These are phyloP conservation scores for Amblyteles armatorius DNA, from an alignment of 2,888 invertebrate genomes.

Conservation along the genomic window DNA sequence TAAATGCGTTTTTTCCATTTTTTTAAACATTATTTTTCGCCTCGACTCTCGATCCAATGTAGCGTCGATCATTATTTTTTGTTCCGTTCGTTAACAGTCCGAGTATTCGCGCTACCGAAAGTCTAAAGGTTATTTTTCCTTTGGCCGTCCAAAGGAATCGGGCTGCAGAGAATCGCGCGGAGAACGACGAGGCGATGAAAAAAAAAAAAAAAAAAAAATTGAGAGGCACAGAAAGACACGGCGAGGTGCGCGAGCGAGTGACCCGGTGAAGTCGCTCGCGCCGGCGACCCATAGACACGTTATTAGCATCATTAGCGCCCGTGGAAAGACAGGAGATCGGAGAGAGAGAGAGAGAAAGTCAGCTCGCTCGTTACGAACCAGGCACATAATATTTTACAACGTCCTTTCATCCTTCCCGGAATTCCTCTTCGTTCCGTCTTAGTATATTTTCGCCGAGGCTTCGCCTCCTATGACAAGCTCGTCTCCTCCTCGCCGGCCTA, in stretches of 20 bases:
- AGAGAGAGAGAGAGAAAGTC: slow-evolving; percentile 14
- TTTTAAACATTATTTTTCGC: background rate
- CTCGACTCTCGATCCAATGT: background rate
- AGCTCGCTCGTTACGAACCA: slow-evolving; percentile 30
- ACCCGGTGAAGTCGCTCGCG: slow-evolving; percentile 19
- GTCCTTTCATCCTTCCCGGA: slow-evolving; percentile 43
- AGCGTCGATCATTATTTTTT: slow-evolving; percentile 30
- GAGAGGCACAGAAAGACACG: slow-evolving; percentile 21
- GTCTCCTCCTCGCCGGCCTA: slow-evolving; percentile 6
- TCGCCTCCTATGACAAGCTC: slow-evolving; percentile 5
- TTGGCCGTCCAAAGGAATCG: background rate
- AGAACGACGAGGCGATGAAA: slow-evolving; percentile 1
- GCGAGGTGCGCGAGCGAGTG: slow-evolving; percentile 17
- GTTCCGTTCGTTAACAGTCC: slow-evolving; percentile 34
- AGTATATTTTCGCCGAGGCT: slow-evolving; percentile 12
- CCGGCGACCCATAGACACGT: slow-evolving; percentile 26
- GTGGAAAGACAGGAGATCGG: background rate
- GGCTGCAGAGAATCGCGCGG: background rate
- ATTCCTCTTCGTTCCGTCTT: slow-evolving; percentile 13
- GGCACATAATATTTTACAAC: slow-evolving; percentile 45
- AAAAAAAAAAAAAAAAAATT: slow-evolving; percentile 17
- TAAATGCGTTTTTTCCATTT: background rate
- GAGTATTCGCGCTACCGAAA: slow-evolving; percentile 14
- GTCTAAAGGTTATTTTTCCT: slow-evolving; percentile 5
- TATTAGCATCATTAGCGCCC: slow-evolving; percentile 54